Percentiles rank a stretch among this genome's conserved stretches.
Conservation (phyloP, 1,140 invertebrate genomes). For the Chelonus insularis region DNA sequence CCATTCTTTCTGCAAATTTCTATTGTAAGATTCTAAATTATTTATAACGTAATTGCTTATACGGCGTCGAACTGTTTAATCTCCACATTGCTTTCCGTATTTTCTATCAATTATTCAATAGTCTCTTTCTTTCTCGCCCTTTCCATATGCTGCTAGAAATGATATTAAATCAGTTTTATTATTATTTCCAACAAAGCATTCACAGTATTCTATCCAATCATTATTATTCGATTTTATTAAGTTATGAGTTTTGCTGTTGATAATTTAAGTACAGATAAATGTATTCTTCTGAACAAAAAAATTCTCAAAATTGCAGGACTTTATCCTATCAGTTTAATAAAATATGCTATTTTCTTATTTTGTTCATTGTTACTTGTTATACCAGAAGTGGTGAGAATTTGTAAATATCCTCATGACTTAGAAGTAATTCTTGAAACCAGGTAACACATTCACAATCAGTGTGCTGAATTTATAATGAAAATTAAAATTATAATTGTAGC, state of each 20-base stretch:
- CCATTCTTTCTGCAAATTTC: too few species aligned
- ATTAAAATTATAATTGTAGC: constrained; percentile 26
- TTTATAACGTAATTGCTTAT: too few species aligned
- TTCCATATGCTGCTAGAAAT: too few species aligned
- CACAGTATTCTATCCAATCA: too few species aligned
- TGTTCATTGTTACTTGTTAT: constrained; percentile 38
- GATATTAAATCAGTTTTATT: too few species aligned
- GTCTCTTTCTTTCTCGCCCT: too few species aligned
- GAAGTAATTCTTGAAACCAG: constrained; percentile 38
- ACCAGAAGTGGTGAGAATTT: constrained; percentile 37
- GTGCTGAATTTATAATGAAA: not conserved
- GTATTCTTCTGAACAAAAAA: constrained; percentile 34
- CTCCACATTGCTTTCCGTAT: too few species aligned
- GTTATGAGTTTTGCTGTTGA: too few species aligned
- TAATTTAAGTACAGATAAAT: constrained; percentile 34
- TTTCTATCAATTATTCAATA: too few species aligned
- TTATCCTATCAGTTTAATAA: constrained; percentile 36
- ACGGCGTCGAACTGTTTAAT: too few species aligned
- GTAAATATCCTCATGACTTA: constrained; percentile 30
- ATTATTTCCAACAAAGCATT: too few species aligned
- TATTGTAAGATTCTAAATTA: too few species aligned
- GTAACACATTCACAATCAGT: constrained; percentile 24
- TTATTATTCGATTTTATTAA: not conserved
- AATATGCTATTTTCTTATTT: constrained; percentile 32
- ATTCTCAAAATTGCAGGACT: constrained; percentile 40